A percentile compares a stretch with the other conserved stretches of the same genome.
These are phyloP conservation scores for Muscina levida DNA, from an alignment of 2,888 invertebrate species.

Conservation along the genomic window DNA sequence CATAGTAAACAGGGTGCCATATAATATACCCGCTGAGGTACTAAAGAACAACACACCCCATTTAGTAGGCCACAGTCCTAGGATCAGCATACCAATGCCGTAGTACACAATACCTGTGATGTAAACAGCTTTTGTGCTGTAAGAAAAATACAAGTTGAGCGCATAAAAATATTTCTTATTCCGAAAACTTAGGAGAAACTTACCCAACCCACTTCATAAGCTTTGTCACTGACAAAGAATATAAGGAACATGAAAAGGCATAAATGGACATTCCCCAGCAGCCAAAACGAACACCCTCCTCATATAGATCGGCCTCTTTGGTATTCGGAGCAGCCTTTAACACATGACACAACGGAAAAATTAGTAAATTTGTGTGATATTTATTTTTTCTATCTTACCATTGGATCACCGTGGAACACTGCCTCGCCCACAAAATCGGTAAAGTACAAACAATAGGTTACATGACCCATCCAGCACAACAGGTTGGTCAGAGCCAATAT, in stretches of 20 bases:
- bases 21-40: slow-evolving; percentile 79
- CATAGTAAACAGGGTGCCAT: slow-evolving; percentile 80
- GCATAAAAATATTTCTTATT: neutral
- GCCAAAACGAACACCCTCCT: slow-evolving; percentile 79
- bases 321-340: slow-evolving; percentile 72
- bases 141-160: slow-evolving; percentile 34
- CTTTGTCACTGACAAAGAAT: slow-evolving; percentile 78
- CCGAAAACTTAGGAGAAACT: slow-evolving; percentile 44
- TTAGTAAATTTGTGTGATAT: neutral
- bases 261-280: slow-evolving; percentile 80
- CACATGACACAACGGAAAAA: neutral
- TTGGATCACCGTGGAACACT: slow-evolving; percentile 82
- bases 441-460: slow-evolving; percentile 85
- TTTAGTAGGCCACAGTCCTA: slow-evolving; percentile 79
- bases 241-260: slow-evolving; percentile 79
- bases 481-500: slow-evolving; percentile 84
- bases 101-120: slow-evolving; percentile 78
- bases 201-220: slow-evolving; percentile 78
- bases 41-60: slow-evolving; percentile 78
- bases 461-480: slow-evolving; percentile 85
- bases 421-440: slow-evolving; percentile 85
- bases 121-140: slow-evolving; percentile 76
- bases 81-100: slow-evolving; percentile 79
- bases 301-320: slow-evolving; percentile 72
- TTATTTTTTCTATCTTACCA: slow-evolving; percentile 70